These are phyloP conservation scores for Microcebus jonahi DNA, from an alignment of 2,113 vertebrate genomes.

Conservation along the genomic window DNA sequence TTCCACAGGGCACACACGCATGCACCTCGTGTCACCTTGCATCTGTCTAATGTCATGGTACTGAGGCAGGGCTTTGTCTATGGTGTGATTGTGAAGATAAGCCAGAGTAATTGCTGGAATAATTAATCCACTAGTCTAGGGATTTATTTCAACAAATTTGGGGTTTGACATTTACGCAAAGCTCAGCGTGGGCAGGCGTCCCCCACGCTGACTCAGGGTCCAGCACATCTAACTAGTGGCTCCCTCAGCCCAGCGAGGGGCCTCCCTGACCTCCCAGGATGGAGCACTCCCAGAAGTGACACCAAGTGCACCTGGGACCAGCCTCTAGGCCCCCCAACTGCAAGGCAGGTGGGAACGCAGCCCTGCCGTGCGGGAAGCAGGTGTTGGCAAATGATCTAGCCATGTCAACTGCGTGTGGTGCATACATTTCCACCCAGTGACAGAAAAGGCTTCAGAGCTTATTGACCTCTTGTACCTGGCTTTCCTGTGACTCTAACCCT, in stretches of 20 bases:
- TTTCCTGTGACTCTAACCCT: no score
- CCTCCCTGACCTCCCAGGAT: background rate
- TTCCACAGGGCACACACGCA: background rate
- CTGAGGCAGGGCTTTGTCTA: no score
- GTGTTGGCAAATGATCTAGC: no score
- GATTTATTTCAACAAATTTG: background rate
- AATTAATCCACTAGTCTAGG: background rate
- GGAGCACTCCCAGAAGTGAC: background rate
- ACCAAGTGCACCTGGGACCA: background rate
- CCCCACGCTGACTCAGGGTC: background rate
- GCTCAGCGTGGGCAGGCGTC: background rate
- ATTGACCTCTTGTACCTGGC: no score
- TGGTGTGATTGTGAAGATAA: background rate
- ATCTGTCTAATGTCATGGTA: background rate
- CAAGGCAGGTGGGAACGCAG: no score
- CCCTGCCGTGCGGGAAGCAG: no score
- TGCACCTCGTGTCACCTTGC: rapidly evolving
- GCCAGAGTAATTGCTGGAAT: background rate
- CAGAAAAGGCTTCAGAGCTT: no score
- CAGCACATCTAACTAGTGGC: no score
- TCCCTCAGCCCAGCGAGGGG: background rate
- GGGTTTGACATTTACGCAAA: background rate
- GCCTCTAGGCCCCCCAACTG: background rate
- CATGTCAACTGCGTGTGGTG: no score
- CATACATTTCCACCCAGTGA: no score